Base-by-base conservation (phyloP, 2,888 invertebrate genomes). In the Germaria angustata region DNA sequence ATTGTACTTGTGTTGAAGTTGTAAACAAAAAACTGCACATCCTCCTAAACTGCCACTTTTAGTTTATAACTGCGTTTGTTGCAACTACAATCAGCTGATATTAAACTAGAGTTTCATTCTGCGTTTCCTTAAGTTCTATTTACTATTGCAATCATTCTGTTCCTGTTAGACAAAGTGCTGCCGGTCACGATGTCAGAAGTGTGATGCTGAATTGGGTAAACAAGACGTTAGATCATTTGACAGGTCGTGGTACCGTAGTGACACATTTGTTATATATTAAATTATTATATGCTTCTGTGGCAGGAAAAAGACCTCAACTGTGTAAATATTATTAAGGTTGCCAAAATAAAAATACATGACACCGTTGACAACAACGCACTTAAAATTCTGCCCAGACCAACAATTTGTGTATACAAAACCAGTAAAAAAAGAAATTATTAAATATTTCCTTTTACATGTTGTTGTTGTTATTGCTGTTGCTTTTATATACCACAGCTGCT, bases 21-120 rank as follows among this genome's bases (percentile, higher is more conserved):
- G 55, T 65, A 75, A 88, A 88, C 86, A 87, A 86, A 88, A 87
- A 87, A 87, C 86, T 88, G 86, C 86, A 88, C 86, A 88, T 88
- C 88, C 89, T 86, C 78, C 86, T 86, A 66, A 82, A 75, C 49
- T 79, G 65, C 51, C 79, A 80, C 63, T 68, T 39, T n/a, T 41
- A 61, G 65, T 76, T 51, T 80, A 66, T 51, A 59, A 75, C 69
- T 59, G 20, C 28, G 68, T 51, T n/a, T 44, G 34, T 24, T 59
- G 66, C 63, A 63, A 59, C 44, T 36, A 51, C 76, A 66, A 79
- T 24, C 44, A 65, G 66, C 69, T 69, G 73, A 78, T 68, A 68
- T 39, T 49, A 61, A 59, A 65, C 55, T 59, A n/a, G 32, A 49
- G 28, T 49, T 63, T 51, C 34, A 44, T 17, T 32, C 57, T 46